Conservation (phyloP, 2,113 vertebrate genomes). For the Ailuropoda melanoleuca region DNA sequence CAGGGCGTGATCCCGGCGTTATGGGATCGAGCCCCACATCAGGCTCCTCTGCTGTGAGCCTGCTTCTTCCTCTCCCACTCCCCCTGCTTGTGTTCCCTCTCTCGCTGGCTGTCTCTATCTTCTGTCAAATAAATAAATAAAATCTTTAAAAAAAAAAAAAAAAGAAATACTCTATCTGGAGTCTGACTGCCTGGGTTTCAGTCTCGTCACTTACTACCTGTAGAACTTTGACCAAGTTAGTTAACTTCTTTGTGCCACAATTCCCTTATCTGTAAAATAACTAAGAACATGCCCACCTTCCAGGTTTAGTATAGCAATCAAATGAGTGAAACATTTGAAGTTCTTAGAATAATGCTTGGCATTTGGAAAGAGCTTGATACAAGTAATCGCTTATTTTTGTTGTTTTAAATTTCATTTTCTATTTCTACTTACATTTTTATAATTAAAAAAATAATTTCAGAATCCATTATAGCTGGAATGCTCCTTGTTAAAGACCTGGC, state of each 20-base stretch:
- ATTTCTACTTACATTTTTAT: constrained; percentile 3
- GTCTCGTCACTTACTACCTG: neutral
- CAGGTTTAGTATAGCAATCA: constrained; percentile 30
- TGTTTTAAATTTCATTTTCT: constrained; percentile 32
- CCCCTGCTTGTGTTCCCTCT: no score
- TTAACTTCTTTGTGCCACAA: neutral
- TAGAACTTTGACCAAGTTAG: neutral
- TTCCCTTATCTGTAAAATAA: constrained; percentile 27
- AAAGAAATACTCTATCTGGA: neutral
- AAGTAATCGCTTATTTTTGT: neutral
- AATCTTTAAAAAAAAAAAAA: no score
- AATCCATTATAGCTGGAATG: neutral
- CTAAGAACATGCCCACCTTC: neutral
- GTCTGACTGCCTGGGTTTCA: neutral
- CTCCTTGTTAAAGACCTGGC: neutral
- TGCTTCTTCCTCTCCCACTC: no score
- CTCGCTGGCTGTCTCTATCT: no score
- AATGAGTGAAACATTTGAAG: constrained; percentile 23
- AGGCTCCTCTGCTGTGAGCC: no score
- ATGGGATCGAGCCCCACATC: no score
- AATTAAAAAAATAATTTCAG: constrained; percentile 25
- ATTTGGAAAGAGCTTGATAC: neutral
- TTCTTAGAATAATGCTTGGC: neutral
- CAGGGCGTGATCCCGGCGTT: no score
- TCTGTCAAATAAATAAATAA: no score